Evolutionary conservation across 2,797 vertebrate genomes (phyloP).

Genomic region (Arnoldichthys spilopterus): DNA sequence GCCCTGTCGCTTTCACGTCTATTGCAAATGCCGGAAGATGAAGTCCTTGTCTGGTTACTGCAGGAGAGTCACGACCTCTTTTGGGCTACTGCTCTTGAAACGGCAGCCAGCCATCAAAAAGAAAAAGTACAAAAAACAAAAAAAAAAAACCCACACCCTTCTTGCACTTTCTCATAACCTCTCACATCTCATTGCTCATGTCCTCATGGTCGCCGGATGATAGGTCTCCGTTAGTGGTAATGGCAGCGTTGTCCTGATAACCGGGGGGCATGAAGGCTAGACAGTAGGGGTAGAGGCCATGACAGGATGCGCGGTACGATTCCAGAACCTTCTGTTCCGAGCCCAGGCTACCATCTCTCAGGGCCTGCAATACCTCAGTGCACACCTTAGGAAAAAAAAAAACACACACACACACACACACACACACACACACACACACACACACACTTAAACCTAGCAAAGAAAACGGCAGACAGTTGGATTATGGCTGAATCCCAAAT

Average conservation of each 20-base stretch:
- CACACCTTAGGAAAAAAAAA: too few relatives aligned
- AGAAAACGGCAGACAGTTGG: too few relatives aligned
- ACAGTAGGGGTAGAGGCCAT: slow-evolving; percentile 91
- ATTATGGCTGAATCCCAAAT: too few relatives aligned
- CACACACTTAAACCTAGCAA: too few relatives aligned
- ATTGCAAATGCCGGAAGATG: slow-evolving; percentile 75
- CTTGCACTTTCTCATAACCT: not conserved
- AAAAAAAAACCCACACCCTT: slow-evolving; percentile 5
- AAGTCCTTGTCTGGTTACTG: slow-evolving; percentile 71
- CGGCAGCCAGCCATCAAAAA: slow-evolving; percentile 29
- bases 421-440: not conserved
- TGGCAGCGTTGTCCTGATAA: slow-evolving; percentile 90
- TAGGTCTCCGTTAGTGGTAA: slow-evolving; percentile 93
- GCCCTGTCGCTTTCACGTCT: slow-evolving; percentile 46
- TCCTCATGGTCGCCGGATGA: slow-evolving; percentile 91
- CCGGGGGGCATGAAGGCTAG: slow-evolving; percentile 94
- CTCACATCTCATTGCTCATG: slow-evolving; percentile 93
- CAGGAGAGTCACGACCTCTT: slow-evolving; percentile 51
- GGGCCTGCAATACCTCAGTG: slow-evolving; percentile 87
- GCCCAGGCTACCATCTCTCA: slow-evolving; percentile 88
- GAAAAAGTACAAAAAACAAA: slow-evolving; percentile 17
- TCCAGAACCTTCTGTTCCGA: slow-evolving; percentile 86
- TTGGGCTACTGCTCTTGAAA: slow-evolving; percentile 69
- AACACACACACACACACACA: slow-evolving; percentile 19
- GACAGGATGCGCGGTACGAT: slow-evolving; percentile 86